These are phyloP conservation scores for Drosophila cardini DNA, from an alignment of 1,140 invertebrate genomes.

Conservation along the genomic window DNA sequence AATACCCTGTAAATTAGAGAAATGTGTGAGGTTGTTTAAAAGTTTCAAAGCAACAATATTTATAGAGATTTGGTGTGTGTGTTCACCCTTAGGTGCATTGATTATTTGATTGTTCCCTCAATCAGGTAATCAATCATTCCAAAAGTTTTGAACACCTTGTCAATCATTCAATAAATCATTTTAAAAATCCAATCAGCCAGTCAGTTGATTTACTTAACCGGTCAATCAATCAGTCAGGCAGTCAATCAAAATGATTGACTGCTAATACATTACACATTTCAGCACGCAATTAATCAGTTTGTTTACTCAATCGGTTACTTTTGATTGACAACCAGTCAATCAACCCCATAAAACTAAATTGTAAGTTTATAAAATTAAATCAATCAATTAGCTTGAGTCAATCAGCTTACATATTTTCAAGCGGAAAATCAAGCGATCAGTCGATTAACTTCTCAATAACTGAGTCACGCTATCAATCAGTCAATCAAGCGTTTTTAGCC, in stretches of 20 bases:
- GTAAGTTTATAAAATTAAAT: too few relatives aligned
- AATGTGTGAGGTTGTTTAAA: not conserved
- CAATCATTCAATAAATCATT: not conserved
- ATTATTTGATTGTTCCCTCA: too few relatives aligned
- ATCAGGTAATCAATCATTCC: not conserved
- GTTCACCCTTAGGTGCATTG: too few relatives aligned
- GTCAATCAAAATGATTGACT: not conserved
- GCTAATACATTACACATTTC: too few relatives aligned
- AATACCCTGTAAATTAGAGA: constrained; percentile 9
- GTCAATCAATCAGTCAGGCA: not conserved
- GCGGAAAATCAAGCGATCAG: not conserved
- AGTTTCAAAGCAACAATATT: too few relatives aligned
- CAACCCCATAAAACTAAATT: too few relatives aligned
- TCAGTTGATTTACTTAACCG: not conserved
- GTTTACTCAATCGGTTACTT: too few relatives aligned
- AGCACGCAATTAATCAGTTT: not conserved
- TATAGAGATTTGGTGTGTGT: too few relatives aligned
- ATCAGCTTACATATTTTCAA: not conserved
- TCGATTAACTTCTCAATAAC: not conserved
- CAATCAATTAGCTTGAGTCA: not conserved
- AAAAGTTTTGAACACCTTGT: too few relatives aligned
- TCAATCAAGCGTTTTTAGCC: not conserved
- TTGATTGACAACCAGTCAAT: too few relatives aligned
- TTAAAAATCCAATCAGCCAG: not conserved
- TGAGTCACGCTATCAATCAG: not conserved